A percentile compares a stretch with the other conserved stretches of the same genome.
These are phyloP conservation scores for Spicauda simplicius DNA, from an alignment of 2,888 invertebrate genomes.

Conservation along the genomic window DNA sequence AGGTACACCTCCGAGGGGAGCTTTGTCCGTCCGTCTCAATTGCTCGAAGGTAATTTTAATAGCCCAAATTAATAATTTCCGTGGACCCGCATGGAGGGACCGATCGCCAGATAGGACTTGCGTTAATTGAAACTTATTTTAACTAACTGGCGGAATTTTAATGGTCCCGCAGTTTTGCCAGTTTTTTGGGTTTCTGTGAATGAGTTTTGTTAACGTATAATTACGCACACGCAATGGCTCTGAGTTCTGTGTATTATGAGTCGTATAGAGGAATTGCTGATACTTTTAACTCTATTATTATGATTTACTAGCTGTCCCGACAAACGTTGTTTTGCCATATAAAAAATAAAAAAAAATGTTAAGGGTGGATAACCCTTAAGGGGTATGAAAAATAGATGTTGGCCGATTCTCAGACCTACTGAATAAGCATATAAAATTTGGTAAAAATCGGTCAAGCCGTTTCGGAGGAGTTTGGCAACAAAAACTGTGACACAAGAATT, in stretches of 20 bases:
- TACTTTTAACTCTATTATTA: too few relatives aligned
- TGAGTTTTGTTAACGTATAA: not conserved
- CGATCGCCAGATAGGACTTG: slow-evolving; percentile 40
- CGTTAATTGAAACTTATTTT: slow-evolving; percentile 51
- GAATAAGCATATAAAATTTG: too few relatives aligned
- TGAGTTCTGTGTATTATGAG: not conserved
- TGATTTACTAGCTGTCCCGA: too few relatives aligned
- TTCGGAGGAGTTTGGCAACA: too few relatives aligned
- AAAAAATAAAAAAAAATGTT: too few relatives aligned
- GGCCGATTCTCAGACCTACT: too few relatives aligned
- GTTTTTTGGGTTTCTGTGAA: not conserved
- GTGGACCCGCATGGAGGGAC: slow-evolving; percentile 49
- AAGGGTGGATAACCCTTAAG: too few relatives aligned
- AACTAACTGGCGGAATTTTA: slow-evolving; percentile 49
- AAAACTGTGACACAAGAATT: too few relatives aligned
- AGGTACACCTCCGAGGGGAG: slow-evolving; percentile 44
- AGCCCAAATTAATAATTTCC: slow-evolving; percentile 59
- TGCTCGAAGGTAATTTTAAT: slow-evolving; percentile 56
- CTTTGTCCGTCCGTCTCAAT: slow-evolving; percentile 51
- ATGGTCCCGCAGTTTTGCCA: slow-evolving; percentile 36
- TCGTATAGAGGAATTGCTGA: too few relatives aligned
- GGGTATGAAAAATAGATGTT: too few relatives aligned
- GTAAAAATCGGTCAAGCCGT: too few relatives aligned
- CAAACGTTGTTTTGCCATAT: too few relatives aligned
- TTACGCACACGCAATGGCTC: not conserved